Percentiles rank a stretch among this genome's conserved stretches.
These are phyloP conservation scores for Euwallacea similis DNA, from an alignment of 1,140 invertebrate species.

Conservation along the genomic window DNA sequence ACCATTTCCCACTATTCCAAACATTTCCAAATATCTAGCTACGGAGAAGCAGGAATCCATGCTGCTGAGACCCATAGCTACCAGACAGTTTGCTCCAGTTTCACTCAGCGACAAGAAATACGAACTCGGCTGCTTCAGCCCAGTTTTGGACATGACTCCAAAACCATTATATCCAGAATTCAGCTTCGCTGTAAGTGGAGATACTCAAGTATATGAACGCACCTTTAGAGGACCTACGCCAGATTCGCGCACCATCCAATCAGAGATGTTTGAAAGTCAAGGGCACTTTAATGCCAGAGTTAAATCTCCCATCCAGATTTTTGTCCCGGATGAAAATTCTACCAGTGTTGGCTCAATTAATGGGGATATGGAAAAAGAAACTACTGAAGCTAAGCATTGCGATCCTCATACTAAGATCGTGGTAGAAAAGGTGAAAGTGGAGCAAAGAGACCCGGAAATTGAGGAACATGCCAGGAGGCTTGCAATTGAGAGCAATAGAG, in stretches of 20 bases:
- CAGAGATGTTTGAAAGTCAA: conserved; percentile 51
- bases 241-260: conserved; percentile 44
- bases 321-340: conserved; percentile 43
- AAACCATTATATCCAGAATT: conserved; percentile 46
- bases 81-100: conserved; percentile 39
- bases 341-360: conserved; percentile 16
- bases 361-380: conserved; percentile 15
- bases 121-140: conserved; percentile 32
- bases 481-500: conserved; percentile 33
- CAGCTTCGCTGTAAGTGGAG: conserved; percentile 43
- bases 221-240: conserved; percentile 29
- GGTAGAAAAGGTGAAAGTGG: conserved; percentile 34
- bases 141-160: conserved; percentile 25
- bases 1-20: conserved; percentile 43
- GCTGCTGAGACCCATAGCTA: conserved; percentile 26
- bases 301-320: conserved; percentile 46
- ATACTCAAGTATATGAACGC: conserved; percentile 39
- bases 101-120: conserved; percentile 43
- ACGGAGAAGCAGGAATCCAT: conserved; percentile 21
- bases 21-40: conserved; percentile 43
- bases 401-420: conserved; percentile 34
- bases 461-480: conserved; percentile 46
- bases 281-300: conserved; percentile 50
- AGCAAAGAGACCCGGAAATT: conserved; percentile 40
- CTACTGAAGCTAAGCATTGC: conserved; percentile 6